Evolutionary conservation across 2,888 invertebrate species (phyloP), one percentile per base, ranked within the genome.

Genomic region (Drosophila maculinotata): DNA sequence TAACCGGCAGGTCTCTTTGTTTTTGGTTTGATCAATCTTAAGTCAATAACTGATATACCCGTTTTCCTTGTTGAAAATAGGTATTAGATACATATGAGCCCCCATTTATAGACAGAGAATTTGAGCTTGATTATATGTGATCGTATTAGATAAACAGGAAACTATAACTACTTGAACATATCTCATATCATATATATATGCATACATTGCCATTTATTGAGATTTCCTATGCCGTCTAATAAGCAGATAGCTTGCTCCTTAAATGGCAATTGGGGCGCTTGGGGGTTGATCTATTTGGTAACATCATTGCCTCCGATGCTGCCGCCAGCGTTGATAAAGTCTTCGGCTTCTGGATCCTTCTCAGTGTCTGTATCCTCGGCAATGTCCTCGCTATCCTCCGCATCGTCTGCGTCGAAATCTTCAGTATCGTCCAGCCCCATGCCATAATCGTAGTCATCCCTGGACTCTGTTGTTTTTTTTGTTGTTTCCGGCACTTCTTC

Each of bases 261-360:
- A 31, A 9, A 31, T 20, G 20, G 20, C 20, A 20, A 20, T 44
- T n/a, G 12, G 17, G 4, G 8, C 5, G 5, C 0, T n/a, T 10
- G 8, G 7, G 20, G 26, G 8, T 36, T 30, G n/a, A 9, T n/a
- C 9, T 30, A 44, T 35, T 20, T 26, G 3, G 31, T 14, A 6
- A 10, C n/a, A 36, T 67, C 67, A 15, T 39, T 48, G 28, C 67
- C 51, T 10, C 67, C 66, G 20, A 67, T 67, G 41, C 67, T 57
- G 15, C 49, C 67, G 15, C 28, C 26, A 1, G 1, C 5, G 35
- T 49, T 56, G 0, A 10, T 0, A 3, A 14, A 44, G 3, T 39
- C 56, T 0, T 1, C n/a, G 4, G 7, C 9, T 15, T 65, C 31
- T 5, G n/a, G 2, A 9, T 42, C 56, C 12, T 35, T 12, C 0